Base-by-base conservation (phyloP, 2,113 vertebrate species). In the Haemorhous mexicanus region DNA sequence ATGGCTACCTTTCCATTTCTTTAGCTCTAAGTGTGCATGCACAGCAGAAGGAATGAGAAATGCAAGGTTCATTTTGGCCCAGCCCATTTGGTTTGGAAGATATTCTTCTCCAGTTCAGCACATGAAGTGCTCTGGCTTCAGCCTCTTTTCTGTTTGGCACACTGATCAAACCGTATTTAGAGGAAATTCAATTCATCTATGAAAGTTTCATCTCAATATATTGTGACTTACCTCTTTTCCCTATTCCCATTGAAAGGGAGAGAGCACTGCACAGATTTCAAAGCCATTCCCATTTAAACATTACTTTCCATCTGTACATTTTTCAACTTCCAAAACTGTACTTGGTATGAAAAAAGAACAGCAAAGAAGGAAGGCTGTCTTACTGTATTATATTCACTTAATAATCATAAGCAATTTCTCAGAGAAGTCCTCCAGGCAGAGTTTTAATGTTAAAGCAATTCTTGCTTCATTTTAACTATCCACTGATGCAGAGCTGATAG, bases 341-440 rank as follows among this genome's bases (percentile, higher is more conserved):
- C 15, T 68, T 13, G 26, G n/a, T 56, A 43, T 17, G 27, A 70
- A 83, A 80, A 82, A 53, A 55, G 33, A 62, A 67, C 43, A 67
- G 72, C 69, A 74, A 92, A 84, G 44, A 64, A 86, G 30, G n/a
- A 16, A 83, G 53, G 73, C 32, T 96, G 95, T 84, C 95, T 78
- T 55, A 70, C 64, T 6, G 2, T 77, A 76, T 86, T 93, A 93
- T 67, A 91, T 50, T 93, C 92, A 67, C 43, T 88, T 76, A 73
- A 94, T 73, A 86, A 88, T 93, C 90, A 84, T 26, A 84, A 89
- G 77, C 93, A 81, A 77, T 90, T 96, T 96, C 76, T 86, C 73
- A 61, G 76, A 56, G 41, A 97, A 95, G 52, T 68, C 93, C 90
- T 94, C 76, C 76, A 90, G 93, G 93, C 95, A 93, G 53, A 89